Conservation (phyloP, 2,888 invertebrate species). For the Homarus gammarus region DNA sequence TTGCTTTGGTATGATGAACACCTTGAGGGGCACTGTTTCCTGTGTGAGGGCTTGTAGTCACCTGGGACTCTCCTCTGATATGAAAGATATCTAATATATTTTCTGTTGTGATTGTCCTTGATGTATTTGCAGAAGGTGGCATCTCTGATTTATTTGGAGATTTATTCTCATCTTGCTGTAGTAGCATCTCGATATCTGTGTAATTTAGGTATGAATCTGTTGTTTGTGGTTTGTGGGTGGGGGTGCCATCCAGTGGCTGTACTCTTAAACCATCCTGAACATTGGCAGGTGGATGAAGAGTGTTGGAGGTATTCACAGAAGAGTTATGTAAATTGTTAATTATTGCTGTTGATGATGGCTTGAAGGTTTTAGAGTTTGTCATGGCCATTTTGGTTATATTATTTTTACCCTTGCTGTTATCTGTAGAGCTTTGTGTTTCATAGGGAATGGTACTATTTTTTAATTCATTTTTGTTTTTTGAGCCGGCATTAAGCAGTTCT, state of each 20-base stretch:
- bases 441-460: slow-evolving; percentile 2
- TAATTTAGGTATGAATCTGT: neutral
- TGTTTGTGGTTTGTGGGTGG: neutral
- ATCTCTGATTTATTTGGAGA: neutral
- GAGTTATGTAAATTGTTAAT: neutral
- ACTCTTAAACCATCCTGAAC: neutral
- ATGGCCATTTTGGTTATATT: neutral
- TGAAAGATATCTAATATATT: neutral
- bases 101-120: neutral
- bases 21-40: neutral
- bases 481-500: neutral
- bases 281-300: neutral
- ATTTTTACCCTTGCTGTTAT: neutral
- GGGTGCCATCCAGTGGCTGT: neutral
- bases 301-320: neutral
- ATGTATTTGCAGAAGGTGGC: neutral
- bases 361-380: neutral
- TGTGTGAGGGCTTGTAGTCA: neutral
- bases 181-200: neutral
- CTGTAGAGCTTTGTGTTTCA: neutral
- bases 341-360: slow-evolving; percentile 1
- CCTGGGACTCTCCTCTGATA: neutral
- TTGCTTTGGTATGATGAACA: neutral
- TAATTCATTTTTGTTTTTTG: neutral
- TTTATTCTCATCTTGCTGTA: neutral